Evolutionary conservation across 2,797 vertebrate species (phyloP).

Genomic region (Chelmon rostratus): DNA sequence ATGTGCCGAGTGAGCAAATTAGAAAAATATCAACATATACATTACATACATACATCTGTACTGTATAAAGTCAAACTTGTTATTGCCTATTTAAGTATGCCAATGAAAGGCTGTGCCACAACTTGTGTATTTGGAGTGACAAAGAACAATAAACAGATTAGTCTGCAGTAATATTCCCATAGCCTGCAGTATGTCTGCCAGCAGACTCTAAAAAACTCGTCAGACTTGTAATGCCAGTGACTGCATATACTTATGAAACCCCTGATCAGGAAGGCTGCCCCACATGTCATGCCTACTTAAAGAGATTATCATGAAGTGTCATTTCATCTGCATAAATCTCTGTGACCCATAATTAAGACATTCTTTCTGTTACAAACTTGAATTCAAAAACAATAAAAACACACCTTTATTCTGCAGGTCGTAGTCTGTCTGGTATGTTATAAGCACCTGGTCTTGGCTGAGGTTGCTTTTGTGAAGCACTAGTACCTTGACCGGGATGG

Average conservation of each 20-base stretch:
- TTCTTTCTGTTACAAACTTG: neutral
- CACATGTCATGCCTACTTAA: neutral
- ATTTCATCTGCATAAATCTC: neutral
- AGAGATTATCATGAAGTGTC: neutral
- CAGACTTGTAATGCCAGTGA: neutral
- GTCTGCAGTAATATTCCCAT: neutral
- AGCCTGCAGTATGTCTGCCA: neutral
- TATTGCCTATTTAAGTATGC: neutral
- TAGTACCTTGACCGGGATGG: too few relatives aligned
- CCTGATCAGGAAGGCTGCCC: neutral
- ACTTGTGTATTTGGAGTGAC: neutral
- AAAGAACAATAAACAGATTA: too few relatives aligned
- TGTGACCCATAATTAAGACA: neutral
- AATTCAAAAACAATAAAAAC: neutral
- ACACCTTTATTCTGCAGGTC: too few relatives aligned
- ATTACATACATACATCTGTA: too few relatives aligned
- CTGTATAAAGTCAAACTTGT: neutral
- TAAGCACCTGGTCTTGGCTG: too few relatives aligned
- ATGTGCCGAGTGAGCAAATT: neutral
- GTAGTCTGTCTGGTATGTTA: neutral
- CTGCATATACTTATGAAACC: neutral
- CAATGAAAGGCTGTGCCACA: neutral
- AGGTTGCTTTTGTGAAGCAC: too few relatives aligned
- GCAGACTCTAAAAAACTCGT: neutral
- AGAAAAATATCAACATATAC: neutral